Evolutionary conservation across 1,140 invertebrate genomes (phyloP).

Genomic region (Drosophila sulfurigaster): DNA sequence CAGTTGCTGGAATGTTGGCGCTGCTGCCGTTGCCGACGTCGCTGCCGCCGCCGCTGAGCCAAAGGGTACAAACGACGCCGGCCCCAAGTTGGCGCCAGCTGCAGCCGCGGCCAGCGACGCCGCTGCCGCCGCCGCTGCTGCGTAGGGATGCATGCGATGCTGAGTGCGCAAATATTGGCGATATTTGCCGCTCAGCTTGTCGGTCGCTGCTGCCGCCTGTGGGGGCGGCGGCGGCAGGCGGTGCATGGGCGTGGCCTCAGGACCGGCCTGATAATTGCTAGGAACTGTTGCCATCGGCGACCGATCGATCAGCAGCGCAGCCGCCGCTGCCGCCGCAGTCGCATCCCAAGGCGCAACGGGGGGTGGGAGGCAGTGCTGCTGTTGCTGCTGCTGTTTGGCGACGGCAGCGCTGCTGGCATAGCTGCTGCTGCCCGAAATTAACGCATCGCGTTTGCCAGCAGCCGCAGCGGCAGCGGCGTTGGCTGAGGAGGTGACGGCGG

Average conservation of each 20-base stretch:
- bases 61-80: conserved; percentile 85
- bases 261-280: conserved; percentile 85
- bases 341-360: conserved; percentile 66
- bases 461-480: conserved; percentile 37
- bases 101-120: conserved; percentile 72
- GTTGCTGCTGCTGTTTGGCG: conserved; percentile 52
- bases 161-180: conserved; percentile 86
- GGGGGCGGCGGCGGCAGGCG: conserved; percentile 46
- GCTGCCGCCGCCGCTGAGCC: conserved; percentile 65
- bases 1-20: conserved; percentile 85
- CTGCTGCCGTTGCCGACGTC: conserved; percentile 57
- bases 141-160: conserved; percentile 86
- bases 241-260: conserved; percentile 76
- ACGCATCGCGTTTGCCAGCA: conserved; percentile 79
- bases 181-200: conserved; percentile 86
- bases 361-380: conserved; percentile 69
- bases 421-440: conserved; percentile 79
- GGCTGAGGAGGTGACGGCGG: conserved; percentile 28
- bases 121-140: conserved; percentile 82
- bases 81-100: conserved; percentile 68
- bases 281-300: conserved; percentile 85
- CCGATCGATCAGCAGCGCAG: conserved; percentile 72
- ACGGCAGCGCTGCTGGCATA: conserved; percentile 51
- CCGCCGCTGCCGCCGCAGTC: conserved; percentile 55
- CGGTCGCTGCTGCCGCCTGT: conserved; percentile 54